Evolutionary conservation across 2,113 vertebrate species (phyloP).

Genomic region (Bucco capensis): DNA sequence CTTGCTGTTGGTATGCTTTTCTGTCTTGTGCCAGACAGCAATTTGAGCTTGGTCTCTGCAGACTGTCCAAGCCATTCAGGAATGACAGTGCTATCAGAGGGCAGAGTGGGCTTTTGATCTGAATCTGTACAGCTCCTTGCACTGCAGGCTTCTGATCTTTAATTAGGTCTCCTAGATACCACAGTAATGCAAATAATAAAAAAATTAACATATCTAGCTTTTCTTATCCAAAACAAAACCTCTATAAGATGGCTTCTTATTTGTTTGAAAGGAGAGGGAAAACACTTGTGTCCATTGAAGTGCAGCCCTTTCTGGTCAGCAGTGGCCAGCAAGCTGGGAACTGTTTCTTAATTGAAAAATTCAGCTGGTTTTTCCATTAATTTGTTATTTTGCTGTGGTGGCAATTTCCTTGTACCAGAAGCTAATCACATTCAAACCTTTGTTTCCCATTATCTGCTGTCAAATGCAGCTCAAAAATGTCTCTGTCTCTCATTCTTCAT

Average conservation of each 20-base stretch:
- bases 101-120: background rate
- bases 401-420: background rate
- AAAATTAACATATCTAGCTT: background rate
- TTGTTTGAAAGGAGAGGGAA: background rate
- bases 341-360: background rate
- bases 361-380: background rate
- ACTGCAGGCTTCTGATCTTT: background rate
- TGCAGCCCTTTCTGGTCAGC: background rate
- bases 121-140: background rate
- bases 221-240: background rate
- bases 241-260: background rate
- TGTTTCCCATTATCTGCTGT: background rate
- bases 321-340: background rate
- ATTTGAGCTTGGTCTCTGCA: background rate
- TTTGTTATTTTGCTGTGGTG: background rate
- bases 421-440: background rate
- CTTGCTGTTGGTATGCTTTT: background rate
- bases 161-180: constrained; percentile 14
- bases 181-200: background rate
- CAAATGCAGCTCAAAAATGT: background rate
- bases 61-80: background rate
- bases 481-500: background rate
- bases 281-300: background rate
- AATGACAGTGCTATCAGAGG: background rate
- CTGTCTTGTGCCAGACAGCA: background rate